These are phyloP conservation scores for Netelia melanura DNA, from an alignment of 2,888 invertebrate species.

Conservation along the genomic window DNA sequence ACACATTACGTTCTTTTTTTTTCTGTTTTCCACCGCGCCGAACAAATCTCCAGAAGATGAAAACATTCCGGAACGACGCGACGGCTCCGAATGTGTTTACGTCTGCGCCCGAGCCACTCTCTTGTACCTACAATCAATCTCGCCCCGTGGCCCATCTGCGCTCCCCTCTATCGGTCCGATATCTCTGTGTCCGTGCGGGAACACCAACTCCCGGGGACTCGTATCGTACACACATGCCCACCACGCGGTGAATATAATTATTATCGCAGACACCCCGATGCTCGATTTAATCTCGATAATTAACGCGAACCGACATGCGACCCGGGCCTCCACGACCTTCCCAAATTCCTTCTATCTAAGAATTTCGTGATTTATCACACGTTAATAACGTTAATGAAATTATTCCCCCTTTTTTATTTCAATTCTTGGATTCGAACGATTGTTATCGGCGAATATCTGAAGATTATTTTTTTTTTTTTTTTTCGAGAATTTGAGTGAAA, in stretches of 20 bases:
- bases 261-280: background rate
- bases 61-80: constrained; percentile 59
- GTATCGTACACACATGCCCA: background rate
- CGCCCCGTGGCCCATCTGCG: constrained; percentile 31
- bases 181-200: background rate
- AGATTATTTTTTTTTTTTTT: too few species aligned
- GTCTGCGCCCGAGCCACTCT: constrained; percentile 49
- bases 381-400: background rate
- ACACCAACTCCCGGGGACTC: background rate
- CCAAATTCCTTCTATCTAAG: background rate
- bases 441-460: too few species aligned
- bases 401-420: background rate
- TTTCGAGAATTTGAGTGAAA: too few species aligned
- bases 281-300: constrained; percentile 7
- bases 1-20: constrained; percentile 23
- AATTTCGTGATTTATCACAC: background rate
- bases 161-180: background rate
- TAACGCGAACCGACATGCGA: background rate
- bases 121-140: constrained; percentile 58
- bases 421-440: too few species aligned
- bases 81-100: constrained; percentile 61
- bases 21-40: background rate
- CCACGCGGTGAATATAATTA: background rate
- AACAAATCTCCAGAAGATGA: constrained; percentile 45
- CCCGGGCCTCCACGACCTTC: background rate